Evolutionary conservation across 2,113 vertebrate species (phyloP).

Genomic region (Elaphurus davidianus): DNA sequence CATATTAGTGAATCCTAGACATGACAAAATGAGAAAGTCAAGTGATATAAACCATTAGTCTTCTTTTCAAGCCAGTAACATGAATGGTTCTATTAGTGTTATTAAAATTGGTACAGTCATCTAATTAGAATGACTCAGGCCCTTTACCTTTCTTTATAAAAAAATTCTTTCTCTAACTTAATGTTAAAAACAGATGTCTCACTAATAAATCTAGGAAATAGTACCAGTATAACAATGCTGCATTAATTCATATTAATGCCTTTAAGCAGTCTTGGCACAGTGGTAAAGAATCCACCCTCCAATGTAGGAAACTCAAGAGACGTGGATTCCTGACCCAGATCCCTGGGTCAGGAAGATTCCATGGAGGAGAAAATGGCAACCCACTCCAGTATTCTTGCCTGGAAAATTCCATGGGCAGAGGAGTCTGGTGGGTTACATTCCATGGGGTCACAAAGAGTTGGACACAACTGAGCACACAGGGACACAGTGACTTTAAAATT

Average conservation of each 20-base stretch:
- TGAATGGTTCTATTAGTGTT: background rate
- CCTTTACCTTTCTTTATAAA: background rate
- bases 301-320: background rate
- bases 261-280: background rate
- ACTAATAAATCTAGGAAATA: conserved; percentile 19
- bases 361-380: background rate
- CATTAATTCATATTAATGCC: background rate
- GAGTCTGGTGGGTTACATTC: background rate
- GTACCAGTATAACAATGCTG: background rate
- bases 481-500: background rate
- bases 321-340: background rate
- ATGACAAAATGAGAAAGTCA: background rate
- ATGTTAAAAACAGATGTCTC: background rate
- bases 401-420: background rate
- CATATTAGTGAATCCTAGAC: background rate
- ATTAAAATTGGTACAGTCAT: conserved; percentile 28
- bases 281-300: background rate
- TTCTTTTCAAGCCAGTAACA: conserved; percentile 18
- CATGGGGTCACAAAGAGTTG: background rate
- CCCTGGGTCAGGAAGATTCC: background rate
- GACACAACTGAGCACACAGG: background rate
- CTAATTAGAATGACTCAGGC: conserved; percentile 33
- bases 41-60: background rate
- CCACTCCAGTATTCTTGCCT: background rate
- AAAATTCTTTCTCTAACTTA: conserved; percentile 15